Conservation (phyloP, 2,797 vertebrate species). For the Arremon aurantiirostris region DNA sequence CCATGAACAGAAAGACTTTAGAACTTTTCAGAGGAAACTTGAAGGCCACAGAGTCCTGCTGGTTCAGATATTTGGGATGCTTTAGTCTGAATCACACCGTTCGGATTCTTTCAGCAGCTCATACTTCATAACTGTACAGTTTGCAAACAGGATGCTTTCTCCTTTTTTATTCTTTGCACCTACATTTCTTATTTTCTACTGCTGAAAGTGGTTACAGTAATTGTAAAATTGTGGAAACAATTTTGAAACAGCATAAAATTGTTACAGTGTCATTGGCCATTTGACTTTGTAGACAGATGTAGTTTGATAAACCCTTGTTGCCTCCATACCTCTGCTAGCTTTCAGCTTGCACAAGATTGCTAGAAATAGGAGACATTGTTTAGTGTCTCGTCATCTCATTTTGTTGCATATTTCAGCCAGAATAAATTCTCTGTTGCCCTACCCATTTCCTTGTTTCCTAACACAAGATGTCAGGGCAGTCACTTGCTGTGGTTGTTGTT, state of each 20-base stretch:
- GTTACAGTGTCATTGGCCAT: neutral
- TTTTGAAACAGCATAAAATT: neutral
- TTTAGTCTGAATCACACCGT: neutral
- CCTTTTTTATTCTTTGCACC: neutral
- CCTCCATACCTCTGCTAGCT: neutral
- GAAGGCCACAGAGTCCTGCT: neutral
- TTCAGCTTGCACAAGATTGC: neutral
- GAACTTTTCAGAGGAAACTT: neutral
- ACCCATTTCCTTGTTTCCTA: neutral
- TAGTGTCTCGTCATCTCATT: conserved; percentile 11
- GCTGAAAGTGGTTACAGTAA: neutral
- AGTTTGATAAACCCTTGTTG: neutral
- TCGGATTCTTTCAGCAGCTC: neutral
- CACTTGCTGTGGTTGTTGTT: neutral
- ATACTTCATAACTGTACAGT: neutral
- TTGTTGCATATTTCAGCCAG: conserved; percentile 10
- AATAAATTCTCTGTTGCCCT: conserved; percentile 1
- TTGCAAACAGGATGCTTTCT: neutral
- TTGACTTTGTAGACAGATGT: conserved; percentile 13
- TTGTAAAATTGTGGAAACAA: neutral
- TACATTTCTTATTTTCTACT: neutral
- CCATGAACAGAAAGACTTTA: neutral
- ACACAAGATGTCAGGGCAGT: neutral
- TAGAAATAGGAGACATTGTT: neutral
- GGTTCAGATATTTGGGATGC: neutral